Evolutionary conservation across 2,888 invertebrate species (phyloP), one percentile per base, ranked within the genome.

Genomic region (Heliconius sara): DNA sequence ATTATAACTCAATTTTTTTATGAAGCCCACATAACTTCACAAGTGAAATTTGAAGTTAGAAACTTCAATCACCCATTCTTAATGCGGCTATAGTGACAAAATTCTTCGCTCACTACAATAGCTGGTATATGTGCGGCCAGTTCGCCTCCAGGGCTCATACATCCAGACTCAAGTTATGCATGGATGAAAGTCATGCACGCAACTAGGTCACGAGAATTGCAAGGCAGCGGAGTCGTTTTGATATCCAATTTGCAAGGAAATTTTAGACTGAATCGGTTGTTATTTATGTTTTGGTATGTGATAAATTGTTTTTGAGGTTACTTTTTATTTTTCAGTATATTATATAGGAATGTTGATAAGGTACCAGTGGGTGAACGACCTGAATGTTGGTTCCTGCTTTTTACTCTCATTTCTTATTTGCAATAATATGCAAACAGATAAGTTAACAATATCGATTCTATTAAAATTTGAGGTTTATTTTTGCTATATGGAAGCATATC

Each of bases 131-230:
- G n/a, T 57, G 34, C 27, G 71, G 52, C 34, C 57, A 60, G 60
- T 19, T 60, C 39, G 60, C 60, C 57, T 60, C 60, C n/a, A 25
- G 73, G 27, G 71, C 25, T 76, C 76, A 63, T 72, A 76, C 72
- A 80, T 72, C 77, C 57, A 60, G 67, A 67, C 67, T 77, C 60
- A 72, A 72, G 66, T 79, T 72, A 77, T 73, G 57, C 57, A 73
- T 60, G 57, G 72, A 73, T 57, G 22, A 73, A 25, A 71, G 71
- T 71, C 52, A 60, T 30, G 30, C n/a, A 16, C 57, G 57, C 39
- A 73, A 60, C 60, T 73, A 73, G 73, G 57, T 73, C 73, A 73
- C 34, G 34, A 34, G 73, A 73, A 57, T 60, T 73, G 72, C 25
- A 73, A 73, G 73, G 73, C 25, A 73, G 19, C 47, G 34, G 16